These are phyloP conservation scores for Phyllotreta striolata DNA, from an alignment of 2,888 invertebrate genomes.

Conservation along the genomic window DNA sequence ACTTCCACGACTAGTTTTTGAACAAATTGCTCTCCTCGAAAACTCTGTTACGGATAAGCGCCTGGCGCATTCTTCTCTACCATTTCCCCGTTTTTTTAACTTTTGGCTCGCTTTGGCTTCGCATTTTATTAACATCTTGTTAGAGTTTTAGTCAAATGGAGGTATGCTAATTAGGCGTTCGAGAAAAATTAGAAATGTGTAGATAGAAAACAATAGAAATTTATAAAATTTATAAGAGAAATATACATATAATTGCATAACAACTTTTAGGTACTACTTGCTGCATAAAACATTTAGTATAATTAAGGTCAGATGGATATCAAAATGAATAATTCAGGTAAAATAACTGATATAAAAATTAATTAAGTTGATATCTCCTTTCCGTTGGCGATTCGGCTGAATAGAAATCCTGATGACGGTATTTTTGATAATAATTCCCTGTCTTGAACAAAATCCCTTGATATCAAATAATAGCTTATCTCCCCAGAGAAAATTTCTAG, in stretches of 20 bases:
- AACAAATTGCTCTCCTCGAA: conserved; percentile 25
- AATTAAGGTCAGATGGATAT: no score
- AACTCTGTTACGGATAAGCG: conserved; percentile 26
- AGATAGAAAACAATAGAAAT: no score
- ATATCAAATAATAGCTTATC: conserved; percentile 19
- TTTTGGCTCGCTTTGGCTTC: conserved; percentile 1
- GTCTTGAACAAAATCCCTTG: conserved; percentile 12
- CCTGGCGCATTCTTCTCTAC: neutral
- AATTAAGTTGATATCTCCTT: no score
- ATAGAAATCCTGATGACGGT: conserved; percentile 9
- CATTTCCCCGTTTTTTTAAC: neutral
- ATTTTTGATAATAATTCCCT: conserved; percentile 15
- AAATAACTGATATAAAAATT: no score
- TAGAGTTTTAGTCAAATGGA: conserved; percentile 9
- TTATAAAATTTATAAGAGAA: no score
- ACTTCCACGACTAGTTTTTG: conserved; percentile 27
- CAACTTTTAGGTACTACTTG: no score
- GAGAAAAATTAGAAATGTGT: no score
- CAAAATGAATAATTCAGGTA: no score
- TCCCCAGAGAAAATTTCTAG: conserved; percentile 14
- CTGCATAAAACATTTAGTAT: no score
- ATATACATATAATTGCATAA: no score
- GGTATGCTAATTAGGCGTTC: no score
- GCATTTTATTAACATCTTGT: conserved; percentile 17
- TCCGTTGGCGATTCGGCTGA: conserved; percentile 1